Percentiles rank a stretch among this genome's conserved stretches.
phyloP scores from a whole-genome alignment of 2,888 invertebrate species.

The Leistus spinibarbis region DNA sequence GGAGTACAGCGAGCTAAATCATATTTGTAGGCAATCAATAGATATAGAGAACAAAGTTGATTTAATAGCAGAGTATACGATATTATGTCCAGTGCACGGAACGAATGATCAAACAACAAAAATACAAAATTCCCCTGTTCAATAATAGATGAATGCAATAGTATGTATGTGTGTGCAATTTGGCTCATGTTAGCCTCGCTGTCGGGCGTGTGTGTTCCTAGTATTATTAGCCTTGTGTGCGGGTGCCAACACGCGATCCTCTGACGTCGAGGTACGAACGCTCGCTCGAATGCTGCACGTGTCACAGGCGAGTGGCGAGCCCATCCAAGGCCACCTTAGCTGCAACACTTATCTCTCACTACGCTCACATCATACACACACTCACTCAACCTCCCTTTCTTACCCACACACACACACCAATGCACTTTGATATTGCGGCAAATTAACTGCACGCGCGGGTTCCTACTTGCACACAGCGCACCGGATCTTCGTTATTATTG shows the following conservation, averaged over 20 bases:
- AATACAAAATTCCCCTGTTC: not conserved
- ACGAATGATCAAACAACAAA: no score
- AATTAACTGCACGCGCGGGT: conserved; percentile 6
- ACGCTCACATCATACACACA: not conserved
- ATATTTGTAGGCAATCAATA: no score
- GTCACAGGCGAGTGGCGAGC: conserved; percentile 2
- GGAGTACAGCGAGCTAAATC: no score
- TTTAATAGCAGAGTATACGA: no score
- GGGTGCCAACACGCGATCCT: conserved; percentile 22
- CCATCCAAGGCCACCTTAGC: conserved; percentile 24
- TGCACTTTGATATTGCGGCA: not conserved
- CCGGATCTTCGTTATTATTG: conserved; percentile 15
- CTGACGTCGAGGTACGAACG: conserved; percentile 18
- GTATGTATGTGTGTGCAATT: not conserved
- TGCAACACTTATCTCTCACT: conserved; percentile 12
- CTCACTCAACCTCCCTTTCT: not conserved
- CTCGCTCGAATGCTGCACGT: conserved; percentile 27
- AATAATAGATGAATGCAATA: not conserved
- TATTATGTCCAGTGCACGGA: no score
- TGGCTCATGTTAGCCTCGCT: not conserved
- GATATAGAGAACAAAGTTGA: no score
- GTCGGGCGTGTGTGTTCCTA: not conserved
- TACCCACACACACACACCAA: not conserved
- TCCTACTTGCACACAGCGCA: not conserved
- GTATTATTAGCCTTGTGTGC: conserved; percentile 2